phyloP scores from a whole-genome alignment of 2,113 vertebrate species.

The Notothenia coriiceps region DNA sequence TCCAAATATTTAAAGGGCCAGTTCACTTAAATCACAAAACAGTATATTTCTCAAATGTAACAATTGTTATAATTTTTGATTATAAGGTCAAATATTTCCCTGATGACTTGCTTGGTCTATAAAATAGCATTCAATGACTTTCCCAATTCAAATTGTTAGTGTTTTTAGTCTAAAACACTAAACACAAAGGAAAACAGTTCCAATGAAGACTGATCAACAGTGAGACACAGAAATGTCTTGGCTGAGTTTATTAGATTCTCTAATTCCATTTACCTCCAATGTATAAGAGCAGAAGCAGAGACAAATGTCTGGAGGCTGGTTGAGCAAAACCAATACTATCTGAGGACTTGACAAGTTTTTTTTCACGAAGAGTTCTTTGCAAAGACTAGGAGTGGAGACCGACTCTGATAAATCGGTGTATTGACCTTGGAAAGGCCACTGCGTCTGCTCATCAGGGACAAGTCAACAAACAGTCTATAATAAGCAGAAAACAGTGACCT shows the following conservation, averaged over 20 bases:
- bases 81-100: too few species aligned
- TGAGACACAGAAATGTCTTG: too few species aligned
- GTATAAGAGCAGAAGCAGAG: background rate
- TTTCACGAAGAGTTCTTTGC: background rate
- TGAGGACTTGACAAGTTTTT: background rate
- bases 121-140: background rate
- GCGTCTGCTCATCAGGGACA: constrained; percentile 8
- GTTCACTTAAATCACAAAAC: background rate
- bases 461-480: constrained; percentile 18
- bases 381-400: background rate
- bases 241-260: background rate
- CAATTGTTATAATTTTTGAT: background rate
- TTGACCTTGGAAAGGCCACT: constrained; percentile 28
- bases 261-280: background rate
- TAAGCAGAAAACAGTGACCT: background rate
- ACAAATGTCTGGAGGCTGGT: background rate
- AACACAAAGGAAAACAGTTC: too few species aligned
- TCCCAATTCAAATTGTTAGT: background rate
- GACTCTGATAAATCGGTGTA: constrained; percentile 11
- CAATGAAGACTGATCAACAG: background rate
- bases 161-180: too few species aligned
- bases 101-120: too few species aligned
- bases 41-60: background rate
- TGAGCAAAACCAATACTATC: background rate
- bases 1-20: constrained; percentile 5